phyloP scores from a whole-genome alignment of 2,888 invertebrate species.

The Lasioglossum calceatum region DNA sequence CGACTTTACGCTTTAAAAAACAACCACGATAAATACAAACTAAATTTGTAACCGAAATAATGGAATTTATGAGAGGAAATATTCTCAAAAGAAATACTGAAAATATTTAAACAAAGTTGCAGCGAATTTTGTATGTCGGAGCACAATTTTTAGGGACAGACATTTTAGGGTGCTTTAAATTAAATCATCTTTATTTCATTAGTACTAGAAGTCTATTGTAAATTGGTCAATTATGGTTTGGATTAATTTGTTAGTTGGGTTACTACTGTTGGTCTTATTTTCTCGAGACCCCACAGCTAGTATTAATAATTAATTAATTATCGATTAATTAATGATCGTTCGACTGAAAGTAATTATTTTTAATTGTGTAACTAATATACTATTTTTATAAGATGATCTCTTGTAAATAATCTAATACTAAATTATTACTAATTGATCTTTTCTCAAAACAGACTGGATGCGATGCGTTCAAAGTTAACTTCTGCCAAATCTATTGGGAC shows the following conservation, averaged over 20 bases:
- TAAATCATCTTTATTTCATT: slow-evolving; percentile 37
- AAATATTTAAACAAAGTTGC: slow-evolving; percentile 23
- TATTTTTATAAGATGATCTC: slow-evolving; percentile 14
- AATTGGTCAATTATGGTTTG: slow-evolving; percentile 34
- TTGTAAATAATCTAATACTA: slow-evolving; percentile 36
- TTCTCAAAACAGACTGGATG: not conserved
- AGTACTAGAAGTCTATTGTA: slow-evolving; percentile 16
- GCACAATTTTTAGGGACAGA: slow-evolving; percentile 47
- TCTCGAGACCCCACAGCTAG: slow-evolving; percentile 48
- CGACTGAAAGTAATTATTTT: not conserved
- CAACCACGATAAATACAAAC: slow-evolving; percentile 34
- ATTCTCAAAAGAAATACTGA: slow-evolving; percentile 8
- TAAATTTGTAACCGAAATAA: slow-evolving; percentile 29
- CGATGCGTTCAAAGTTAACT: not conserved
- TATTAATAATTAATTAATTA: slow-evolving; percentile 40
- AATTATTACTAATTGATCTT: slow-evolving; percentile 1
- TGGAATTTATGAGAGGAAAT: slow-evolving; percentile 4
- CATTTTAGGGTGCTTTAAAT: slow-evolving; percentile 43
- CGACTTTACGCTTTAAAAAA: slow-evolving; percentile 32
- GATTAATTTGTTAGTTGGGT: slow-evolving; percentile 33
- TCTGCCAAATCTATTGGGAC: not conserved
- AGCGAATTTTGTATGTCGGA: slow-evolving; percentile 44
- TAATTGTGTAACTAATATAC: not conserved
- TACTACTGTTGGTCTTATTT: slow-evolving; percentile 54
- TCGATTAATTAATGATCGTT: slow-evolving; percentile 31